Base-by-base conservation (phyloP, 2,113 vertebrate species). In the Stegastes partitus region DNA sequence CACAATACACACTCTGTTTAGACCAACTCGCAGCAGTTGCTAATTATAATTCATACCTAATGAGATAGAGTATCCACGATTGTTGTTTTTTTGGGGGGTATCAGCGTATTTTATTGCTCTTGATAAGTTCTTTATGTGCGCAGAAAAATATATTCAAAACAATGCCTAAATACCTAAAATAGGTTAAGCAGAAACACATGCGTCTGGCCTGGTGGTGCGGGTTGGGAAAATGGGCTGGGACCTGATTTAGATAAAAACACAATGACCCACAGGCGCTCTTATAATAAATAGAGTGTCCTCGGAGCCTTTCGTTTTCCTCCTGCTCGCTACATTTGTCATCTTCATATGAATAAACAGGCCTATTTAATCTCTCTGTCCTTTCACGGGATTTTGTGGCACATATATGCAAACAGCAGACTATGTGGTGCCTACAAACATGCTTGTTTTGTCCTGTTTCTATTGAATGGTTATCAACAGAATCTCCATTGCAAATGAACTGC, bases 301-400 rank as follows among this genome's bases (percentile, higher is more conserved):
- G 37, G 67, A 91, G 89, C 86, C 74, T 83, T 81, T 81, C 39
- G 59, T 89, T 87, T 85, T 87, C 82, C 83, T 81, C 72, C 82
- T 75, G 58, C 87, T 75, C 71, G 73, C 75, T 74, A 84, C 92
- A 94, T 94, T 92, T 92, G 87, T 94, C 93, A 94, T 94, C 80
- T 93, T 87, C 90, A 90, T 93, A 91, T 93, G 90, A 95, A 91
- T 93, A 93, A 94, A 93, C 91, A 89, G 92, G 76, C 77, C 89
- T 84, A 87, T 88, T 92, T 93, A 93, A 93, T 93, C 83, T 90
- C 79, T 88, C 80, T 87, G 88, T 92, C 83, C 79, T 90, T 86
- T 82, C 76, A 56, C 72, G 74, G 37, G 64, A 77, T 77, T 74
- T 77, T 64, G 69, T 64, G 79, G 59, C 84, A 79, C 53, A 68